A percentile compares a stretch with the other conserved stretches of the same genome.
These are phyloP conservation scores for Tribolium castaneum DNA, from an alignment of 1,140 invertebrate species.

Conservation along the genomic window DNA sequence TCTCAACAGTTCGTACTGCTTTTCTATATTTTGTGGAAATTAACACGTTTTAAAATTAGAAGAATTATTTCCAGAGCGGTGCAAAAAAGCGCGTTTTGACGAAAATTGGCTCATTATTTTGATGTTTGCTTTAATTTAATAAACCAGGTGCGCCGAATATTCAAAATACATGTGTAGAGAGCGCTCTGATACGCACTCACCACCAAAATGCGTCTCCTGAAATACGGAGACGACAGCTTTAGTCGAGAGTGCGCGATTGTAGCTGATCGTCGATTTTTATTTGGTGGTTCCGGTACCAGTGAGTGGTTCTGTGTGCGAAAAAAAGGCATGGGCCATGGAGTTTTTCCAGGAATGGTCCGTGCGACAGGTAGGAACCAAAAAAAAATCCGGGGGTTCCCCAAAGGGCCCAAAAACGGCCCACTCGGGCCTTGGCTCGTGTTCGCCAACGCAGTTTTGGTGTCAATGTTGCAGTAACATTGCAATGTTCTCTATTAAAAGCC, in stretches of 20 bases:
- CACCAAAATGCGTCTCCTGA: constrained; percentile 55
- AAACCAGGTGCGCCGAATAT: constrained; percentile 41
- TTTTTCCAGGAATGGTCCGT: constrained; percentile 58
- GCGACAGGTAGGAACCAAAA: constrained; percentile 1
- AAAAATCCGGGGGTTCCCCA: too few relatives aligned
- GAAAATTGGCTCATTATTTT: background rate
- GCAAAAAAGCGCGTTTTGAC: background rate
- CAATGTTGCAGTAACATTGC: background rate
- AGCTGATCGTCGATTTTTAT: constrained; percentile 33
- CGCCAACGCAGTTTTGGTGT: background rate
- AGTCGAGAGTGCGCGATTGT: constrained; percentile 54
- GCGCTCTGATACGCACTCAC: constrained; percentile 43
- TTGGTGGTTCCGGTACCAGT: constrained; percentile 13
- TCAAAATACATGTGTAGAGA: constrained; percentile 42
- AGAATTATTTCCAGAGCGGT: background rate
- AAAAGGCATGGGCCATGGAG: constrained; percentile 59
- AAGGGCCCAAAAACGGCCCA: too few relatives aligned
- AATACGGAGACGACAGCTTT: constrained; percentile 55
- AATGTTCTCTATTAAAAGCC: constrained; percentile 1
- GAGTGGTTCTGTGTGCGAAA: background rate
- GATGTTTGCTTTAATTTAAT: constrained; percentile 13
- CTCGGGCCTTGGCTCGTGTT: background rate
- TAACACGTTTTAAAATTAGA: constrained; percentile 24
- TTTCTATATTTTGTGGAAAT: constrained; percentile 22
- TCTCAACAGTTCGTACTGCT: background rate